Evolutionary conservation across 2,113 vertebrate species (phyloP), one percentile per base, ranked within the genome.

Genomic region (Odocoileus hemionus): DNA sequence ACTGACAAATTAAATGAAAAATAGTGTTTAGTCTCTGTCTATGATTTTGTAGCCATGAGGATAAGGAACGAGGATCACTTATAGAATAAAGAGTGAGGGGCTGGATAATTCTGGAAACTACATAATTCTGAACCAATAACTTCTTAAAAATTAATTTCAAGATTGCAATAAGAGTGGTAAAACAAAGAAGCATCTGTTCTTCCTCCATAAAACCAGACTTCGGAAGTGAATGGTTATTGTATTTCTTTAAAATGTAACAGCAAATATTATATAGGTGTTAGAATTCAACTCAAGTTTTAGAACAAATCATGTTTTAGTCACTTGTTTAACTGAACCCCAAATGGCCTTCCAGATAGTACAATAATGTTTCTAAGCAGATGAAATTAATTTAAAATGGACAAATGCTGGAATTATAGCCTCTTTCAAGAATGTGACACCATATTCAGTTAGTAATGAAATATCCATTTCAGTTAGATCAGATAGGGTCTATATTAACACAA

Each of bases 101-200:
- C 17, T 61, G 11, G 25, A 50, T 84, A 79, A 28, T 67, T 60
- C 64, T 93, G 30, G 57, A 88, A 87, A 64, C 2, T 26, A 80
- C 28, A 39, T 82, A 94, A 86, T 87, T 94, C 60, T 92, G 86
- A 97, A 87, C 45, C 17, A 86, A 47, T 33, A 86, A 88, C 36
- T 60, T 95, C 67, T 95, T 89, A 82, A 89, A 94, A 92, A 28
- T 89, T 95, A 55, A 87, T 84, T 95, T 91, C 43, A 95, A 94
- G 50, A 4, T 64, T 84, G 7, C 11, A 61, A 7, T 57, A 96
- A 85, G 47, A 76, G 33, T 84, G 17, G 58, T 94, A 67, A 84
- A 84, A 92, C 85, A 91, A 95, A 94, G 52, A 93, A 79, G 11
- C 70, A 94, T 86, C 57, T 92, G 54, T 96, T 97, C 28, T 70